Base-by-base conservation (phyloP, 2,113 vertebrate species). In the Leucosticte australis region DNA sequence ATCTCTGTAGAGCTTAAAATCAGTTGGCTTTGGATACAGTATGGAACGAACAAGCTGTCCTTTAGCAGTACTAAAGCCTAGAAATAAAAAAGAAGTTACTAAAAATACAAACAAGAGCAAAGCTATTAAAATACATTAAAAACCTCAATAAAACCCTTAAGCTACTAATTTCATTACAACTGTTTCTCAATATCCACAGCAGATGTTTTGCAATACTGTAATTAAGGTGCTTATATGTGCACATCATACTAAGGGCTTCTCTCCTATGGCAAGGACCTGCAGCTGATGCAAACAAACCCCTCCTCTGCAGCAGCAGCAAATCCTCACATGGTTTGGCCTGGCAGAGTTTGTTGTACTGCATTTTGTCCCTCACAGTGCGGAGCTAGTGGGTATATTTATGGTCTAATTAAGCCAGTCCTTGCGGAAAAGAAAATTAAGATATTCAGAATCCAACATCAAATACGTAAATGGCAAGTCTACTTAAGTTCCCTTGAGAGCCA, bases 1-100 rank as follows among this genome's bases (percentile, higher is more conserved):
- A 95, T 99, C 99, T 92, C 98, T 98, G 98, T 99, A 99, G 96
- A 99, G 98, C 94, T 99, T 99, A 95, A 99, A 99, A 96, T 99
- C 99, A 23, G 99, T 99, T 94, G 99, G 99, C 96, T 99, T 99
- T 68, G 99, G 99, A 96, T 99, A 99, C 9, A 99, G 95, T 95
- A 99, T 99, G 80, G 99, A 99, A 83, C 99, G 99, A 59, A 99
- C 99, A 95, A 99, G 98, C 95, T 99, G 99, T 83, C 99, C 99
- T 98, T 99, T 99, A 56, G 99, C 98, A 93, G 99, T 99, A 97
- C 98, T 98, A 97, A 99, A 99, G 83, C 99, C 99, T 99, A 95
- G 30, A 78, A 94, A 75, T 64, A 64, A 83, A 86, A 83, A 93
- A 60, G 2, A 50, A 27, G 52, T 63, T 42, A 80, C 31, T 83